These are phyloP conservation scores for Athene noctua DNA, from an alignment of 2,113 vertebrate species.

Conservation along the genomic window DNA sequence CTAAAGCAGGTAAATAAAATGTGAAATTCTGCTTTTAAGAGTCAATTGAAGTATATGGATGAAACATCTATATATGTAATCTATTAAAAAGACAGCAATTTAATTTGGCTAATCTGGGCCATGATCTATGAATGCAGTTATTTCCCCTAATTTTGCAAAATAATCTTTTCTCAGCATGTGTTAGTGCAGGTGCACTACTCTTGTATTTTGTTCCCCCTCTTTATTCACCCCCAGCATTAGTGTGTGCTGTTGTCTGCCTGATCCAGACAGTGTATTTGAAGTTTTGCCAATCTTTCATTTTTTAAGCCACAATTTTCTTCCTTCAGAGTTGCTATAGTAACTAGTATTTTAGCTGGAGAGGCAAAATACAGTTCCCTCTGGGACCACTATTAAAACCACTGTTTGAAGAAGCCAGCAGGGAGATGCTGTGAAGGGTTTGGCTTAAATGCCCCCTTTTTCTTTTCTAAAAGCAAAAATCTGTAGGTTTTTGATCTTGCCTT, in stretches of 20 bases:
- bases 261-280: constrained; percentile 69
- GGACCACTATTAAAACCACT: constrained; percentile 80
- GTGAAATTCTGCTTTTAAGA: constrained; percentile 84
- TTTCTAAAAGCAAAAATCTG: constrained; percentile 70
- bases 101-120: constrained; percentile 72
- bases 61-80: constrained; percentile 93
- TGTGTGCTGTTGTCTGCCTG: constrained; percentile 48
- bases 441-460: constrained; percentile 65
- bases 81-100: constrained; percentile 77
- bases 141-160: constrained; percentile 30
- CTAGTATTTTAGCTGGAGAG: constrained; percentile 69
- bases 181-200: constrained; percentile 30
- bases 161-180: constrained; percentile 6
- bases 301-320: constrained; percentile 60
- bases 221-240: constrained; percentile 16
- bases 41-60: constrained; percentile 85
- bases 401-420: constrained; percentile 73
- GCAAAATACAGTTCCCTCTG: constrained; percentile 72
- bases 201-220: constrained; percentile 31
- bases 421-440: constrained; percentile 71
- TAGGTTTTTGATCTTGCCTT: constrained; percentile 67
- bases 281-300: constrained; percentile 59
- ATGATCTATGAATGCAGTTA: constrained; percentile 50
- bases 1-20: constrained; percentile 89
- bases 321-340: constrained; percentile 70